Evolutionary conservation across 2,113 vertebrate genomes (phyloP), one percentile per base, ranked within the genome.

Genomic region (Cyanocitta stelleri): DNA sequence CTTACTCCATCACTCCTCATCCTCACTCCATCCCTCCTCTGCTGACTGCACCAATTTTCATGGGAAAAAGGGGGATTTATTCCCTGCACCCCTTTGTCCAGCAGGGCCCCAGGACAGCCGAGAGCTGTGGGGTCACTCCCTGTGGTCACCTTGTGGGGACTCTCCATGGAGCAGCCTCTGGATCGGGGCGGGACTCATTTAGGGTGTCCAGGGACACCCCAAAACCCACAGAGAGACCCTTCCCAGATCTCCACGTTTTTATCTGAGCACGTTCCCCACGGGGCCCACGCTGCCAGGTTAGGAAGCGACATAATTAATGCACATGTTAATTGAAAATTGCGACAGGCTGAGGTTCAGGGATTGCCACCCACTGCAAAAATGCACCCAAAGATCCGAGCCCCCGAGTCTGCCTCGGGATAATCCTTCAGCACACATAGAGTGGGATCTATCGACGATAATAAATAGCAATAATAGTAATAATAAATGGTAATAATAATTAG

Each of bases 51-150:
- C 11, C 35, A 9, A 2, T 19, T 51, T 26, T 9, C 27, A 6
- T 8, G 22, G 37, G 30, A 11, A 37, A 66, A 3, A 3, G 2
- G 20, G 24, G 58, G 35, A 55, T 55, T 54, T 14, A 2, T n/a
- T 20, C 10, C 74, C 85, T 30, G 29, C 4, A 1, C 2, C 12
- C n/a, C 74, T 54, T 6, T 6, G 74, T 46, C 26, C 24, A 27
- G 5, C 30, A 5, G 48, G 6, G 41, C 16, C 62, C 48, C 73
- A 29, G 63, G 24, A 41, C 6, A 39, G 29, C 55, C 29, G 0
- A 1, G 23, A 2, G 2, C n/a, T 20, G 20, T 1, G 55, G 54
- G 64, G 35, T 18, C 46, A 6, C 23, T 6, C 32, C 0, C 13
- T 4, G 54, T 15, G 22, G 27, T 17, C 54, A 54, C 26, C 8